phyloP scores from a whole-genome alignment of 2,888 invertebrate genomes.

The Drosophila sordidula region DNA sequence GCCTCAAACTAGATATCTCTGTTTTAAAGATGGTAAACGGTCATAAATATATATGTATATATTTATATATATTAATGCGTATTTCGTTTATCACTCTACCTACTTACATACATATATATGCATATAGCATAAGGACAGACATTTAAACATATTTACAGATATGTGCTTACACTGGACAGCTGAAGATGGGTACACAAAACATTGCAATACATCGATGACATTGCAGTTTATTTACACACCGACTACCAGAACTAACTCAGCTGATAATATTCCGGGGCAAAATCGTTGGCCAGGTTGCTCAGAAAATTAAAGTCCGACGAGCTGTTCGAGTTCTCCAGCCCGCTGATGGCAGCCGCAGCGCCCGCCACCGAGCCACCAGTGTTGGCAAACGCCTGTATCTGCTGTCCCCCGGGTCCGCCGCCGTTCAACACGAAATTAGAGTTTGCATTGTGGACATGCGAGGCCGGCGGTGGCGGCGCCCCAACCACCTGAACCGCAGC shows the following conservation, averaged over 20 bases:
- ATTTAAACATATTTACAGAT: conserved; percentile 56
- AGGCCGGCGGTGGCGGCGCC: conserved; percentile 82
- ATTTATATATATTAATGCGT: conserved; percentile 27
- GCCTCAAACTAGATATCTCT: conserved; percentile 25
- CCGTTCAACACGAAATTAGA: conserved; percentile 65
- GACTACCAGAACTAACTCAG: conserved; percentile 84
- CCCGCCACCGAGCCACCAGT: conserved; percentile 44
- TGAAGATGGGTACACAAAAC: conserved; percentile 15
- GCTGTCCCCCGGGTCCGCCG: conserved; percentile 46
- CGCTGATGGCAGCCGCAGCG: conserved; percentile 87
- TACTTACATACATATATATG: conserved; percentile 36
- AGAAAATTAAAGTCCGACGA: conserved; percentile 98
- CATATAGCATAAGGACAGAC: conserved; percentile 23
- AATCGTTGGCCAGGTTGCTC: conserved; percentile 96
- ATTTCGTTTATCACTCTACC: conserved; percentile 27
- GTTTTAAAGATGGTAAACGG: conserved; percentile 20
- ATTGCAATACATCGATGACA: conserved; percentile 46
- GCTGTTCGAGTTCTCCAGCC: conserved; percentile 93
- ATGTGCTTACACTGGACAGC: conserved; percentile 32
- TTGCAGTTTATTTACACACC: conserved; percentile 54
- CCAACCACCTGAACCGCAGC: conserved; percentile 55
- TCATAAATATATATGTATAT: conserved; percentile 19
- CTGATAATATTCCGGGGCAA: conserved; percentile 95
- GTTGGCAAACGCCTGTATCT: conserved; percentile 60
- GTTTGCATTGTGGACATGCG: conserved; percentile 67